Base-by-base conservation (phyloP, 2,888 invertebrate species). In the Glomeris marginata region DNA sequence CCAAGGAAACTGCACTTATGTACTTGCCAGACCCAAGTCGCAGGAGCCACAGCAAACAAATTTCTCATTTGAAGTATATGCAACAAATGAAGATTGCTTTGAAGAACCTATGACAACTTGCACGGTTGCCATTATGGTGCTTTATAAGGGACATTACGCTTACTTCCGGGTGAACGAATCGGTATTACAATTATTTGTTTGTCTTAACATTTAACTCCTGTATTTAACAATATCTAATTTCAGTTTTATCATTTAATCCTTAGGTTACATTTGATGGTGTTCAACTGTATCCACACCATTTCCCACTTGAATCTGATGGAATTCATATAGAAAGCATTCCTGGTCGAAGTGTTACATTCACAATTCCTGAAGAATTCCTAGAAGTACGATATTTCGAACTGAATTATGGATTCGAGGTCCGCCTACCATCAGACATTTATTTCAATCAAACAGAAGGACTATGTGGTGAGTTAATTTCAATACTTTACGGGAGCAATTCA, bases 1-100 rank as follows among this genome's bases (percentile, higher is more conserved):
- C 65, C 77, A 81, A 56, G 85, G 84, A 4, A 84, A 84, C 64
- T 91, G 91, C 64, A 84, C 84, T 0, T 88, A 87, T 63, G 71
- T 87, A 28, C 75, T 86, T 47, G 79, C 85, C 0, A 69, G 81
- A 34, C 57, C 74, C 66, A 43, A 47, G 21, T 28, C 28, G 8
- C n/a, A n/a, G n/a, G n/a, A n/a, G n/a, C 28, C 45, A 5, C 3
- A 15, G n/a, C 33, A 16, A 33, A n/a, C n/a, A n/a, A 15, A 18
- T 41, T 16, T 37, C 8, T 28, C 28, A 28, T 61, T 60, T 34
- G 58, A 79, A 75, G 75, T 84, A 45, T 75, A 79, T 55, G 77
- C 80, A 1, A 80, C 78, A 1, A 83, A 84, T 64, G 77, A 74
- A 1, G 76, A 78, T 1, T 85, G 85, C 58, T 72, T 72, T 22